A percentile compares a stretch with the other conserved stretches of the same genome.
Evolutionary conservation across 2,113 vertebrate species (phyloP).

Genomic region (Galemys pyrenaicus): DNA sequence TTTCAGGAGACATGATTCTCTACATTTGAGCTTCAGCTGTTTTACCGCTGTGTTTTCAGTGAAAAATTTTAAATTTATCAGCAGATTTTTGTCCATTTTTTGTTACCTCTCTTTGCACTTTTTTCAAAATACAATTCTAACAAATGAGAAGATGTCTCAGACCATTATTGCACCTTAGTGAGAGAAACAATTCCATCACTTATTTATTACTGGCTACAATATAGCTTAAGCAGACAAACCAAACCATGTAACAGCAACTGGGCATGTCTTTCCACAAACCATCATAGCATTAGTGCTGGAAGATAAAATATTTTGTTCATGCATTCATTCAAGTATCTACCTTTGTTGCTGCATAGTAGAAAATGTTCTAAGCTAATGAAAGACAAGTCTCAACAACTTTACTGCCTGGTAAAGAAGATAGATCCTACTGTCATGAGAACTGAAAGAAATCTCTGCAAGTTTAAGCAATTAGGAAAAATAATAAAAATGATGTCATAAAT

Average conservation of each 20-base stretch:
- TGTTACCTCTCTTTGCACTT: not conserved
- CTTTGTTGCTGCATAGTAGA: not conserved
- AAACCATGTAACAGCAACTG: conserved; percentile 10
- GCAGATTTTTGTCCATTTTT: conserved; percentile 12
- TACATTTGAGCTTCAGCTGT: conserved; percentile 62
- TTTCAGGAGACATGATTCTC: conserved; percentile 82
- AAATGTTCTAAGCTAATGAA: not conserved
- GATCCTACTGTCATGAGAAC: not conserved
- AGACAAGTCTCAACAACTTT: not conserved
- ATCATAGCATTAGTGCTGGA: not conserved
- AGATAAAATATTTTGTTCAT: conserved; percentile 53
- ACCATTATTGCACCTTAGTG: not conserved
- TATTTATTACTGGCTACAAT: conserved; percentile 39
- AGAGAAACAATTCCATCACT: conserved; percentile 40
- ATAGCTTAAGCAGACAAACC: conserved; percentile 20
- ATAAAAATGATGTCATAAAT: not conserved
- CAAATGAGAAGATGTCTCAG: conserved; percentile 62
- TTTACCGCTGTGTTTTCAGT: conserved; percentile 67
- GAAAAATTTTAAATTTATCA: conserved; percentile 77
- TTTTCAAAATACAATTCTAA: conserved; percentile 56
- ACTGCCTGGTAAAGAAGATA: not conserved
- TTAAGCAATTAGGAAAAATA: not conserved
- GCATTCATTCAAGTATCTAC: not conserved
- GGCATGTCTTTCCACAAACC: not conserved
- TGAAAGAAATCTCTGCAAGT: not conserved